A percentile compares a stretch with the other conserved stretches of the same genome.
These are phyloP conservation scores for Tinea trinotella DNA, from an alignment of 2,888 invertebrate species.

Conservation along the genomic window DNA sequence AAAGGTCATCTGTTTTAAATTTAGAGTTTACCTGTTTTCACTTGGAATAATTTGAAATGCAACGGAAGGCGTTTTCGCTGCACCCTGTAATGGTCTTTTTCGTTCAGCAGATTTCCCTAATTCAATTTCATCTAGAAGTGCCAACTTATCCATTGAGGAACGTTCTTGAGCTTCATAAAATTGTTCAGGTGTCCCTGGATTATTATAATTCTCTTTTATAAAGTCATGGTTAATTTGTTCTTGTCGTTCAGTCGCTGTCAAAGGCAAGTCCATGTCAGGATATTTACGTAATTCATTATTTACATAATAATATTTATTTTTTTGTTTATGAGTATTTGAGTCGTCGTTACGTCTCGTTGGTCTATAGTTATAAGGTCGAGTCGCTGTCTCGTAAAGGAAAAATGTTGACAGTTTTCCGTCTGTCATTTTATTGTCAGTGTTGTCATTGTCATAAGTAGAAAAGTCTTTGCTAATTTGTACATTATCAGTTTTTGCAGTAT, in stretches of 20 bases:
- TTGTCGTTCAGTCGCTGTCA: slow-evolving; percentile 25
- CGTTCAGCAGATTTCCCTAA: slow-evolving; percentile 28
- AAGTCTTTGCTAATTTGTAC: slow-evolving; percentile 51
- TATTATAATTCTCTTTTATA: slow-evolving; percentile 35
- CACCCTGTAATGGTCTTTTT: slow-evolving; percentile 33
- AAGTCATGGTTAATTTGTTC: slow-evolving; percentile 28
- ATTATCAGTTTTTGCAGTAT: slow-evolving; percentile 26
- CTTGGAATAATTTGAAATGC: slow-evolving; percentile 65
- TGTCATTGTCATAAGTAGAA: slow-evolving; percentile 37
- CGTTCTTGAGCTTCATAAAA: slow-evolving; percentile 42
- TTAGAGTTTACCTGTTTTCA: slow-evolving; percentile 56
- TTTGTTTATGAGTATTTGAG: slow-evolving; percentile 27
- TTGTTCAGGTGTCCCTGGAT: slow-evolving; percentile 30
- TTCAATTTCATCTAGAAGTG: slow-evolving; percentile 38
- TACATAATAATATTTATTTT: slow-evolving; percentile 56
- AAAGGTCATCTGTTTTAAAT: no score
- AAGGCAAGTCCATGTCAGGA: slow-evolving; percentile 29
- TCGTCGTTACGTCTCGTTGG: slow-evolving; percentile 58
- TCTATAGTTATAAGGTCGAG: slow-evolving; percentile 49
- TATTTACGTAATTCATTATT: slow-evolving; percentile 59
- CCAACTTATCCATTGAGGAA: slow-evolving; percentile 42
- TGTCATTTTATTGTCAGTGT: slow-evolving; percentile 24
- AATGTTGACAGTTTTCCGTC: slow-evolving; percentile 55
- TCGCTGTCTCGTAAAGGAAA: slow-evolving; percentile 52
- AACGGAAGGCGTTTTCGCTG: slow-evolving; percentile 56